These are phyloP conservation scores for Cosmorhoe ocellata DNA, from an alignment of 2,888 invertebrate species.

Conservation along the genomic window DNA sequence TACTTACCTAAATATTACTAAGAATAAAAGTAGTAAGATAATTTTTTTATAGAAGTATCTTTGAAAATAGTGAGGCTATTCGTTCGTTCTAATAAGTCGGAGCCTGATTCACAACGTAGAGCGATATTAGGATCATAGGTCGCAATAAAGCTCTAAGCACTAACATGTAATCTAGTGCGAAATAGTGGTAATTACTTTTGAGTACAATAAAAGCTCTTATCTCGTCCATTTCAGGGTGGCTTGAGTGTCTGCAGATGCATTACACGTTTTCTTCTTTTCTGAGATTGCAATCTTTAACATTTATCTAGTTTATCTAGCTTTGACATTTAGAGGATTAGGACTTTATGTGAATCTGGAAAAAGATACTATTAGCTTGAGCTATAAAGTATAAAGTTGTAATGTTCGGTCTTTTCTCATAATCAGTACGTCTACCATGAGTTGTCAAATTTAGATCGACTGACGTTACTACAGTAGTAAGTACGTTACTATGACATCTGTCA, in stretches of 20 bases:
- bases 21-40: too few species aligned
- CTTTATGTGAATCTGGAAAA: too few species aligned
- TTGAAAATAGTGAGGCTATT: too few species aligned
- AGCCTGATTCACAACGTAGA: not conserved
- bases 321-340: not conserved
- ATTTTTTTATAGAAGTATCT: too few species aligned
- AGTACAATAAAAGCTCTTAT: constrained; percentile 23
- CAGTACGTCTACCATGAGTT: too few species aligned
- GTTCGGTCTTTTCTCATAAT: too few species aligned
- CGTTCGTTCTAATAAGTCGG: not conserved
- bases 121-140: constrained; percentile 1
- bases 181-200: constrained; percentile 23
- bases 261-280: constrained; percentile 16
- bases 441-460: too few species aligned
- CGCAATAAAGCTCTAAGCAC: constrained; percentile 9
- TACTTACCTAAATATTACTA: too few species aligned
- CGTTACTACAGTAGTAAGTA: too few species aligned
- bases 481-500: too few species aligned
- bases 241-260: constrained; percentile 17
- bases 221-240: constrained; percentile 17
- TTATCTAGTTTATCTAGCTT: constrained; percentile 1
- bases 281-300: constrained; percentile 5
- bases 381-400: too few species aligned
- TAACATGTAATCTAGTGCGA: constrained; percentile 20
- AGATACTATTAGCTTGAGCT: too few species aligned